A percentile compares a stretch with the other conserved stretches of the same genome.
These are phyloP conservation scores for Sepioteuthis lessoniana DNA, from an alignment of 2,888 invertebrate species.

Conservation along the genomic window DNA sequence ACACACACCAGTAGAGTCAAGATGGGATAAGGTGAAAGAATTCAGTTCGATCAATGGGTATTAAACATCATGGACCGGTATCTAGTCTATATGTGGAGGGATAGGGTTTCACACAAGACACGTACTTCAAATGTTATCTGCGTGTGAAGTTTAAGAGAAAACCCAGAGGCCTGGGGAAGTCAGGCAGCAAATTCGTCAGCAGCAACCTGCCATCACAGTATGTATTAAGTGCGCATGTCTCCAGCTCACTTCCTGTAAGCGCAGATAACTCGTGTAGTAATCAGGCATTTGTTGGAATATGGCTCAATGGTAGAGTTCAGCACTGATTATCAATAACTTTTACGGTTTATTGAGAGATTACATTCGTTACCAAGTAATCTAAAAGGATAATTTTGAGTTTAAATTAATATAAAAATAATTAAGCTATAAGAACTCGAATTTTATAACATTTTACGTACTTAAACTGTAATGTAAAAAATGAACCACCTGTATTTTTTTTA, in stretches of 20 bases:
- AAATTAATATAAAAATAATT: not conserved
- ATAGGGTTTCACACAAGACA: not conserved
- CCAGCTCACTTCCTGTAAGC: constrained; percentile 33
- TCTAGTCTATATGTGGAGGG: not conserved
- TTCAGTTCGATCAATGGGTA: not conserved
- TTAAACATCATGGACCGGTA: too few species aligned
- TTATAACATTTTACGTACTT: not conserved
- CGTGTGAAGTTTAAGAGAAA: not conserved
- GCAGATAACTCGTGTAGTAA: not conserved
- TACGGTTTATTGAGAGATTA: not conserved
- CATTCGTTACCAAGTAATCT: not conserved
- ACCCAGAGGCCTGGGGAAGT: not conserved
- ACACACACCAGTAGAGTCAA: not conserved
- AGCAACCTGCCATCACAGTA: not conserved
- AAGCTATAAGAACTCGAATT: too few species aligned
- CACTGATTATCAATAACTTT: not conserved
- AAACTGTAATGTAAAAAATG: not conserved
- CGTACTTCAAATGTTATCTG: not conserved
- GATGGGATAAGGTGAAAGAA: not conserved
- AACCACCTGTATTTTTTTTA: too few species aligned
- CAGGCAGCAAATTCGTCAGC: not conserved
- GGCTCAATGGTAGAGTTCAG: not conserved
- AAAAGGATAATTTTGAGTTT: not conserved
- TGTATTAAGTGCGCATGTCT: not conserved
- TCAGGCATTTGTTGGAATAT: not conserved